Evolutionary conservation across 2,797 vertebrate species (phyloP).

Genomic region (Melopsittacus undulatus): DNA sequence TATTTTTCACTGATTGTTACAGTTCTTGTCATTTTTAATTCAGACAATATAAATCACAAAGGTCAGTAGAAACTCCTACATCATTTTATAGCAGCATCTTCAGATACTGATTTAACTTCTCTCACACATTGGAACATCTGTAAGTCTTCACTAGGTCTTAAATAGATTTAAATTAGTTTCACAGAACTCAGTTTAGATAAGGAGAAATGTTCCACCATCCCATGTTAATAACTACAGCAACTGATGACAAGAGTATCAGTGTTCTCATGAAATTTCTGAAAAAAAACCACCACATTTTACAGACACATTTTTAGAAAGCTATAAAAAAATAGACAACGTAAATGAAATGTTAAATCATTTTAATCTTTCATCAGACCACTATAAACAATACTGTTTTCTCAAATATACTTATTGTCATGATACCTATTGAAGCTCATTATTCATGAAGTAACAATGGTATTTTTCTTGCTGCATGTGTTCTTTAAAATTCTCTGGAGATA

Average conservation of each 20-base stretch:
- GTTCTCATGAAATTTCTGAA: not conserved
- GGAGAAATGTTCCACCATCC: not conserved
- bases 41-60: not conserved
- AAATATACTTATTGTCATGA: slow-evolving; percentile 49
- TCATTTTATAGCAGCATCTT: not conserved
- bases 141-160: not conserved
- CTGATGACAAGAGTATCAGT: not conserved
- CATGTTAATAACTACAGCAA: slow-evolving; percentile 21
- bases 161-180: slow-evolving; percentile 14
- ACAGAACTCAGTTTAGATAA: not conserved
- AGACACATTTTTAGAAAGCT: not conserved
- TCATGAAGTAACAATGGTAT: slow-evolving; percentile 46
- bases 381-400: slow-evolving; percentile 20
- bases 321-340: not conserved
- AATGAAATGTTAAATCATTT: slow-evolving; percentile 32
- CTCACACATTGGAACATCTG: not conserved
- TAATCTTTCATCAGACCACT: slow-evolving; percentile 45
- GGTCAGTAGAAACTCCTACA: not conserved
- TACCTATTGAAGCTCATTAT: slow-evolving; percentile 39
- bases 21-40: not conserved
- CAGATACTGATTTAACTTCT: not conserved
- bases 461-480: slow-evolving; percentile 37
- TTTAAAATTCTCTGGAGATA: slow-evolving; percentile 44
- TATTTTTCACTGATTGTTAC: not conserved
- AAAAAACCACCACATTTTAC: too few species aligned